A percentile compares a stretch with the other conserved stretches of the same genome.
Conservation (phyloP, 35 echinoderm and acorn worm genomes). For the Holothuria glaberrima region DNA sequence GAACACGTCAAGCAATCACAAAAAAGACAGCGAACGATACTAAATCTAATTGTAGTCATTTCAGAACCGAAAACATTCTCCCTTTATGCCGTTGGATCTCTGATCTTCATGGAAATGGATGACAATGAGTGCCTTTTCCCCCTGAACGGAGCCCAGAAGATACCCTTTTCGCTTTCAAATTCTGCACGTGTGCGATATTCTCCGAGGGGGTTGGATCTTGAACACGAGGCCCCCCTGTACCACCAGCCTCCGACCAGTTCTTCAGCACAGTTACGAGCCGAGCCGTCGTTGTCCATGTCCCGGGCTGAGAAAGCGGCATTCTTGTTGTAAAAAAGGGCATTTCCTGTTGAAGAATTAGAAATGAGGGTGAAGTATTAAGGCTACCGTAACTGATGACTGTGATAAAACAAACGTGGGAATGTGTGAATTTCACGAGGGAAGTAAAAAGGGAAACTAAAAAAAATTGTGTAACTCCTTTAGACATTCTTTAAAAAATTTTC, state of each 20-base stretch:
- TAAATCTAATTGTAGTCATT: no score
- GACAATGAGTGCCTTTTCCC: slow-evolving; percentile 14
- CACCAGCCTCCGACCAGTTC: slow-evolving; percentile 33
- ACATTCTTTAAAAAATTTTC: no score
- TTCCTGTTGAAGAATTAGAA: slow-evolving; percentile 4
- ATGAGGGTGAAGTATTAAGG: no score
- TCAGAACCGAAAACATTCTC: no score
- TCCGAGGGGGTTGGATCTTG: slow-evolving; percentile 26
- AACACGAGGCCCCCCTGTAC: slow-evolving; percentile 20
- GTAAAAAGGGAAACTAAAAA: no score
- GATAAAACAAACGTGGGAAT: no score
- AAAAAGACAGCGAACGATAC: no score
- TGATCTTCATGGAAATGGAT: slow-evolving; percentile 3
- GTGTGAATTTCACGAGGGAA: no score
- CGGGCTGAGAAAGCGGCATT: slow-evolving; percentile 27
- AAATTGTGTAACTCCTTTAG: no score
- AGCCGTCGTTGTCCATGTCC: slow-evolving; percentile 27
- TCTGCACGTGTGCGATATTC: background rate
- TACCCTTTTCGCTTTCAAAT: background rate
- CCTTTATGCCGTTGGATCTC: background rate
- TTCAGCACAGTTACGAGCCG: slow-evolving; percentile 1
- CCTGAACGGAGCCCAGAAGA: slow-evolving; percentile 41
- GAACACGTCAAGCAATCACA: no score
- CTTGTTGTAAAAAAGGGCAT: slow-evolving; percentile 30
- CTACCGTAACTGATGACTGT: no score